A percentile compares a stretch with the other conserved stretches of the same genome.
Evolutionary conservation across 2,113 vertebrate species (phyloP).

Genomic region (Tiliqua scincoides): DNA sequence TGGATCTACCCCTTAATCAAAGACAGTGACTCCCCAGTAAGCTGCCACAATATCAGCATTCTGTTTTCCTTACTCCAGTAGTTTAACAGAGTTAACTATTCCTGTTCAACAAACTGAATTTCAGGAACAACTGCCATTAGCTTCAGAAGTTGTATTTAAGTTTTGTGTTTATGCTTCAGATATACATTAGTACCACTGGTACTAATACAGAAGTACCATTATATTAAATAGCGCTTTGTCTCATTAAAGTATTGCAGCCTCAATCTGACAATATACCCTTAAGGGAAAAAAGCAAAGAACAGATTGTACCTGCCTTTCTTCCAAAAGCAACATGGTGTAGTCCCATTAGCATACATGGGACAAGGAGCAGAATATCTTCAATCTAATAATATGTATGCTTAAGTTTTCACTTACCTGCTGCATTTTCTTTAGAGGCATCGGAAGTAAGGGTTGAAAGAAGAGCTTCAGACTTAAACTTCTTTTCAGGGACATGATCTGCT

Average conservation of each 20-base stretch:
- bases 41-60: not conserved
- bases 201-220: no score
- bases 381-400: not conserved
- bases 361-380: not conserved
- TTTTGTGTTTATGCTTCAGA: not conserved
- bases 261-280: not conserved
- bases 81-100: not conserved
- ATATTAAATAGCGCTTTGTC: no score
- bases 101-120: not conserved
- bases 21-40: not conserved
- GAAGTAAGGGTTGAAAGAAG: constrained; percentile 96
- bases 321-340: not conserved
- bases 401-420: constrained; percentile 81
- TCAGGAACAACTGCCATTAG: not conserved
- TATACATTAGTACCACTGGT: no score
- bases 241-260: no score
- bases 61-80: not conserved
- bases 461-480: constrained; percentile 99
- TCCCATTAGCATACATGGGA: not conserved
- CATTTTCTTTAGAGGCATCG: constrained; percentile 96
- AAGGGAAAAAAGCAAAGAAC: not conserved
- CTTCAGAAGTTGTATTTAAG: not conserved
- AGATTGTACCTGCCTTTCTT: not conserved
- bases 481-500: constrained; percentile 94
- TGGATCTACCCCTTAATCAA: not conserved